Percentiles rank a stretch among this genome's conserved stretches.
phyloP scores from a whole-genome alignment of 2,113 vertebrate genomes.

The Donacobius atricapilla region DNA sequence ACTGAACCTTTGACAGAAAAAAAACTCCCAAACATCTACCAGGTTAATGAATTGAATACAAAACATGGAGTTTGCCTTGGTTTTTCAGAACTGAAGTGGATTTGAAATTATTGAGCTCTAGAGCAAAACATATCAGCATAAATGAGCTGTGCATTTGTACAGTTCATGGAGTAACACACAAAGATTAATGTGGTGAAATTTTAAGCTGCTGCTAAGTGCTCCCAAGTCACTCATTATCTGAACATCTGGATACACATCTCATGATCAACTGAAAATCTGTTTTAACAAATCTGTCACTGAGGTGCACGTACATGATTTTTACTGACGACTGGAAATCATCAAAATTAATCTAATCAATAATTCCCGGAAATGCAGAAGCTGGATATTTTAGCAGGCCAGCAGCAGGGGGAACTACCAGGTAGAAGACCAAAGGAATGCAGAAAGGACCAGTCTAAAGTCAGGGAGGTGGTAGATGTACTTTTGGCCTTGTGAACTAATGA shows the following conservation, averaged over 20 bases:
- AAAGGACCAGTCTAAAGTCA: not conserved
- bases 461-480: not conserved
- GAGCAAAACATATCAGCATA: not conserved
- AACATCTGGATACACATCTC: not conserved
- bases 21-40: not conserved
- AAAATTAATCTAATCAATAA: not conserved
- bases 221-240: not conserved
- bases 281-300: not conserved
- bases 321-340: not conserved
- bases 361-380: not conserved
- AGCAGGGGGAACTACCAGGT: not conserved
- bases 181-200: not conserved
- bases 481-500: not conserved
- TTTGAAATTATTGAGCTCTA: not conserved
- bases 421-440: not conserved
- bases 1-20: not conserved
- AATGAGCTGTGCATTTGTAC: not conserved
- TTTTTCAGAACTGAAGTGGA: not conserved
- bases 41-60: not conserved
- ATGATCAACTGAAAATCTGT: not conserved
- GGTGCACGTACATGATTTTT: rapidly evolving
- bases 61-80: not conserved
- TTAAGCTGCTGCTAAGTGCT: not conserved
- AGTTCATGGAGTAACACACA: not conserved
- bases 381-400: not conserved